Conservation (phyloP, 2,797 vertebrate species). For the Premnoplex brunnescens region DNA sequence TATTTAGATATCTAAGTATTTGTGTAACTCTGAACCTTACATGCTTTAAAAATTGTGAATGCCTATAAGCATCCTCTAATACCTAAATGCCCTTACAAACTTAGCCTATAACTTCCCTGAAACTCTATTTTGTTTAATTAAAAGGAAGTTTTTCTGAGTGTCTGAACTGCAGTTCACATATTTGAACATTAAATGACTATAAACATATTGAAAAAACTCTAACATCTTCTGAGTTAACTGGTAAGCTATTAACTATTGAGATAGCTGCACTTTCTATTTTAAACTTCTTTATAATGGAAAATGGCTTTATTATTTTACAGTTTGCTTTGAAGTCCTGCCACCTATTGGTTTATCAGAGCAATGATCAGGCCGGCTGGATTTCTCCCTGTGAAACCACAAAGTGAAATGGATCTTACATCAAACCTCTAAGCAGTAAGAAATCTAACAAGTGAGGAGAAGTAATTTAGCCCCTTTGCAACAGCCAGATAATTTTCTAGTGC, state of each 20-base stretch:
- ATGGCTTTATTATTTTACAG: neutral
- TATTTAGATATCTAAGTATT: neutral
- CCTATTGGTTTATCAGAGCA: slow-evolving; percentile 47
- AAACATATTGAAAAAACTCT: neutral
- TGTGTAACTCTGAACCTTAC: neutral
- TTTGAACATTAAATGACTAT: neutral
- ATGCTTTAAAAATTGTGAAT: neutral
- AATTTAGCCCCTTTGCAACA: neutral
- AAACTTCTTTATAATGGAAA: neutral
- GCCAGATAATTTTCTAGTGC: neutral
- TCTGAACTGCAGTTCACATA: neutral
- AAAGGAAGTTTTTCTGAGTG: neutral
- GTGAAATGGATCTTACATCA: neutral
- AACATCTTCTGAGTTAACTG: neutral
- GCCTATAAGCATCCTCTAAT: neutral
- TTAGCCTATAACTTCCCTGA: neutral
- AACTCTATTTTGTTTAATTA: neutral
- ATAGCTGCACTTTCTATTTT: neutral
- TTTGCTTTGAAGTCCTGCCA: slow-evolving; percentile 64
- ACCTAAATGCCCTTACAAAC: neutral
- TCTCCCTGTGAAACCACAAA: neutral
- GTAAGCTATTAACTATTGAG: neutral
- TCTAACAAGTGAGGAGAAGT: neutral
- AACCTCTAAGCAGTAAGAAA: neutral
- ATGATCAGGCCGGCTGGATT: neutral